phyloP scores from a whole-genome alignment of 2,888 invertebrate species.

The Lasioglossum villosulum region DNA sequence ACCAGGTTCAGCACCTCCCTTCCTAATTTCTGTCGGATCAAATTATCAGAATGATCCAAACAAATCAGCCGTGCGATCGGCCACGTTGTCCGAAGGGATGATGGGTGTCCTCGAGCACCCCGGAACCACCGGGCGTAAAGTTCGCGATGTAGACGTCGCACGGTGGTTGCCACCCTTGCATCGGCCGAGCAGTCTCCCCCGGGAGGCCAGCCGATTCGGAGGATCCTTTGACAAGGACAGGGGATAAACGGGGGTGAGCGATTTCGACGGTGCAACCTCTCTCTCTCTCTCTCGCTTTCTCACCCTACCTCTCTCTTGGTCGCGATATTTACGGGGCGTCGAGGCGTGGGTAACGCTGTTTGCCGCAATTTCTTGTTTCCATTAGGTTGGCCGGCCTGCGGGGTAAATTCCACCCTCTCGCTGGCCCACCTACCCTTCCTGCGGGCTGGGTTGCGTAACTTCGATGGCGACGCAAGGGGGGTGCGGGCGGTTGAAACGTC shows the following conservation, averaged over 20 bases:
- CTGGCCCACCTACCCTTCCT: slow-evolving; percentile 59
- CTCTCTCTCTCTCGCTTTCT: not conserved
- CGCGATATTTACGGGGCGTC: slow-evolving; percentile 82
- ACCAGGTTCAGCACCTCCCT: too few relatives aligned
- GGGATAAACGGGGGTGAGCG: slow-evolving; percentile 13
- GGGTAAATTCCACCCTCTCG: slow-evolving; percentile 80
- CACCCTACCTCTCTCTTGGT: slow-evolving; percentile 27
- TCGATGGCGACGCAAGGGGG: slow-evolving; percentile 45
- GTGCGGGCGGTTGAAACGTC: slow-evolving; percentile 20
- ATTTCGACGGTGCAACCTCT: slow-evolving; percentile 28
- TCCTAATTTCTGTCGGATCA: not conserved
- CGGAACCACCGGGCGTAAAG: slow-evolving; percentile 32
- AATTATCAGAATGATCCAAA: slow-evolving; percentile 18
- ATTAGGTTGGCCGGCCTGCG: slow-evolving; percentile 83
- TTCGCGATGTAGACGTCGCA: slow-evolving; percentile 19
- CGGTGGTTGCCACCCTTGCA: slow-evolving; percentile 20
- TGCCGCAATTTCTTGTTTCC: slow-evolving; percentile 85
- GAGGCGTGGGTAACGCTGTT: slow-evolving; percentile 83
- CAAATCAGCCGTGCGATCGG: not conserved
- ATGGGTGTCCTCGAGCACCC: not conserved
- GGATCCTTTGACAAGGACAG: slow-evolving; percentile 48
- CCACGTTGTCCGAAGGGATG: not conserved
- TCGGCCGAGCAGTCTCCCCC: not conserved
- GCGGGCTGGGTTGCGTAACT: slow-evolving; percentile 71
- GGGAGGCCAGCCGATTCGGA: slow-evolving; percentile 16